Base-by-base conservation (phyloP, 2,113 vertebrate genomes). In the Hassar affinis region DNA sequence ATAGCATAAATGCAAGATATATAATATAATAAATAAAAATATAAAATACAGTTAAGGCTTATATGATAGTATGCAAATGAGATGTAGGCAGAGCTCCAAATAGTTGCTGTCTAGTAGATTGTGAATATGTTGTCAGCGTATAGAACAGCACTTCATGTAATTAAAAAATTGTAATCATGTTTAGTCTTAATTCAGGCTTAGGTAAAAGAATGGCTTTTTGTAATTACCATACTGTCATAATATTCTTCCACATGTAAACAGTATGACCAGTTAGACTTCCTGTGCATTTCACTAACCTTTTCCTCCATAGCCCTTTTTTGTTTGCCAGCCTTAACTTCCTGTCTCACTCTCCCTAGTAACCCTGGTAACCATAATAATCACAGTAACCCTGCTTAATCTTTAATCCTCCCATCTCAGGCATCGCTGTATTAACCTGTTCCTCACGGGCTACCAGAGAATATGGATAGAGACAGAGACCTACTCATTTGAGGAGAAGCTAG, bases 391-490 rank as follows among this genome's bases (percentile, higher is more conserved):
- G 93, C 92, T 95, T 96, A 94, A 96, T 92, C 95, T 92, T 94
- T 94, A 96, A 91, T 92, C 95, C 95, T 85, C 90, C 94, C 93
- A 85, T 94, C 79, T 92, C 92, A 99, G 98, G 98, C 98, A 99
- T 96, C 98, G 98, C 95, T 98, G 96, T 96, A 98, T 99, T 99
- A 99, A 99, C 96, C 98, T 99, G 95, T 99, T 98, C 96, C 96
- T 99, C 94, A 95, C 96, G 96, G 98, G 96, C 94, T 99, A 99
- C 98, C 97, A 97, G 95, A 97, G 95, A 95, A 97, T 96, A 95
- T 99, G 98, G 98, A 99, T 99, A 98, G 97, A 99, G 96, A 97
- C 98, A 96, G 98, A 99, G 94, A 97, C 96, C 91, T 97, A 98
- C 95, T 96, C 96, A 91, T 99, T 99, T 98, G 97, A 99, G 94